A percentile compares a stretch with the other conserved stretches of the same genome.
phyloP scores from a whole-genome alignment of 2,797 vertebrate genomes.

The Chiloscyllium punctatum region DNA sequence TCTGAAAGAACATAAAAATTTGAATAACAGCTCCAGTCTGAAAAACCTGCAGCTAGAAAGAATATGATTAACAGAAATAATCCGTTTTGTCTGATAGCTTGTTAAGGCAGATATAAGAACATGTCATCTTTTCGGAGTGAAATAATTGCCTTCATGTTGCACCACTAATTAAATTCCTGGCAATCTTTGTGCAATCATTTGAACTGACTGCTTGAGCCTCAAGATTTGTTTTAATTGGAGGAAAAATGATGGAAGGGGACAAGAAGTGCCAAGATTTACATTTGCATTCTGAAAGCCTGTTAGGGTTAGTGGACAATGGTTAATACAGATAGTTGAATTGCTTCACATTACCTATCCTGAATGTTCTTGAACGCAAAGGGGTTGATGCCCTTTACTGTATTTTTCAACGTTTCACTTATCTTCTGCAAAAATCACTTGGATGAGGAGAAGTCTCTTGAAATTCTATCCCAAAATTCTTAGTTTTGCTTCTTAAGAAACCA shows the following conservation, averaged over 20 bases:
- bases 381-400: too few relatives aligned
- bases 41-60: background rate
- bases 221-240: background rate
- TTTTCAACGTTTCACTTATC: background rate
- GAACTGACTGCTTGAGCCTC: background rate
- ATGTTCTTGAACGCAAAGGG: background rate
- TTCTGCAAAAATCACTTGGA: background rate
- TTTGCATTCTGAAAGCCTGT: background rate
- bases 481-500: background rate
- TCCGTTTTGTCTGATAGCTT: constrained; percentile 6
- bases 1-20: background rate
- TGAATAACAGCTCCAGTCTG: background rate
- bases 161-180: background rate
- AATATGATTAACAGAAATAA: constrained; percentile 8
- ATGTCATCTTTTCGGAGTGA: background rate
- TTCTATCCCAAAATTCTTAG: background rate
- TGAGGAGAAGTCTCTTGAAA: background rate
- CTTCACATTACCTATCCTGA: background rate
- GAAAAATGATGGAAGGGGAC: background rate
- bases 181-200: background rate
- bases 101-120: background rate
- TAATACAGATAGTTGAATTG: background rate
- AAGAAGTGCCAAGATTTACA: background rate
- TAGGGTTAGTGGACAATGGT: too few relatives aligned
- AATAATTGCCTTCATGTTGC: constrained; percentile 11